phyloP scores from a whole-genome alignment of 2,113 vertebrate genomes.

The Benthochromis sp. region DNA sequence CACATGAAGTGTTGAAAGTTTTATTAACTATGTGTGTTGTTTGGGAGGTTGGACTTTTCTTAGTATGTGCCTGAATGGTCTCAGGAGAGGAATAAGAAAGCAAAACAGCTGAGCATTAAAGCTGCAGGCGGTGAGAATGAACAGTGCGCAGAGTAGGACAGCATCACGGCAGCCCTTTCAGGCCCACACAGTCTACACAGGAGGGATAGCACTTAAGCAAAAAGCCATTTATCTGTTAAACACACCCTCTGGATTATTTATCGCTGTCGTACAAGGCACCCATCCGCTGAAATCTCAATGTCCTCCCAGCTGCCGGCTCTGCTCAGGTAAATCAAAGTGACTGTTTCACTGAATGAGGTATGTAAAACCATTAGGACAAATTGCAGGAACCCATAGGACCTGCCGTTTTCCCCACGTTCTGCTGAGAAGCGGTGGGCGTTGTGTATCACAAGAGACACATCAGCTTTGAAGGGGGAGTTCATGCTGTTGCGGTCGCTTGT shows the following conservation, averaged over 20 bases:
- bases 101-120: slow-evolving; percentile 8
- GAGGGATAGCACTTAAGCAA: slow-evolving; percentile 57
- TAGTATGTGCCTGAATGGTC: neutral
- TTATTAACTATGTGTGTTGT: neutral
- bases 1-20: neutral
- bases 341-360: slow-evolving; percentile 57
- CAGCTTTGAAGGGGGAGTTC: neutral
- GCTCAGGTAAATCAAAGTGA: slow-evolving; percentile 73
- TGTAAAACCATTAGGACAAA: slow-evolving; percentile 63
- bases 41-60: neutral
- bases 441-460: slow-evolving; percentile 14
- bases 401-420: slow-evolving; percentile 12
- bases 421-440: slow-evolving; percentile 12
- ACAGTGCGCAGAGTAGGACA: slow-evolving; percentile 4
- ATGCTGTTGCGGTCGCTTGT: slow-evolving; percentile 22
- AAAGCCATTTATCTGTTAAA: slow-evolving; percentile 69
- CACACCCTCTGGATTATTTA: slow-evolving; percentile 67
- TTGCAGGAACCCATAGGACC: slow-evolving; percentile 34
- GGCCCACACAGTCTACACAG: slow-evolving; percentile 20
- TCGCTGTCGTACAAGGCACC: slow-evolving; percentile 39
- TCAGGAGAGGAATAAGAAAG: neutral
- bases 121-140: slow-evolving; percentile 23
- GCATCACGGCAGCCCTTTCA: neutral
- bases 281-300: slow-evolving; percentile 50
- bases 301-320: slow-evolving; percentile 35